Base-by-base conservation (phyloP, 2,797 vertebrate species). In the Helicolenus hilgendorfi region DNA sequence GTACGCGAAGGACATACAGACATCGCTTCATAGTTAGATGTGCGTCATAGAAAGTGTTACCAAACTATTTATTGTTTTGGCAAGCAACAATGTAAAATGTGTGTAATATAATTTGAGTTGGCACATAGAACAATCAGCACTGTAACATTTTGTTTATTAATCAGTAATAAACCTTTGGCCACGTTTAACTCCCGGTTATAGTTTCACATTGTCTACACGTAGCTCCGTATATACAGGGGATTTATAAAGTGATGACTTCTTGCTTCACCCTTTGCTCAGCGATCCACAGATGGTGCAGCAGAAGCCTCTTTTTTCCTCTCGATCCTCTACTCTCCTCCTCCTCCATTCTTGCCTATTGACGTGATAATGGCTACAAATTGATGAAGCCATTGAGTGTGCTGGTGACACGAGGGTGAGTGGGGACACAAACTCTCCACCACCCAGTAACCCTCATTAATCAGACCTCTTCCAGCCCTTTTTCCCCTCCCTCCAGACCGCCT, bases 311-410 rank as follows among this genome's bases (percentile, higher is more conserved):
- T 60, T 75, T 36, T 15, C 76, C 64, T 56, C 85, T 38, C 70
- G n/a, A 27, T 75, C 72, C 80, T 77, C 3, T 55, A 14, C 64
- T 29, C 67, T 89, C 86, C 92, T 79, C 91, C 92, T 88, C 91
- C 91, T 94, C 95, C 95, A 94, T 97, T 96, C 97, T 94, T 91
- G 70, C 86, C 94, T 89, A 95, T 98, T 98, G 96, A 91, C 95
- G 95, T 97, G 86, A 96, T 96, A 98, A 98, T 97, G 90, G 93
- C 77, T 65, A 81, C 94, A 92, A 94, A 96, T 89, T 96, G 93
- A 96, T 96, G 93, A 94, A 93, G 90, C 92, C 89, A 95, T 94
- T 94, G 94, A 94, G 93, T 89, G 88, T 59, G 73, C 86, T 38
- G 85, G 89, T 95, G 95, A 93, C 90, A 92, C 13, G 24, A 88